Percentiles rank a stretch among this genome's conserved stretches.
Conservation (phyloP, 2,113 vertebrate species). For the mouse (Mus musculus) region DNA sequence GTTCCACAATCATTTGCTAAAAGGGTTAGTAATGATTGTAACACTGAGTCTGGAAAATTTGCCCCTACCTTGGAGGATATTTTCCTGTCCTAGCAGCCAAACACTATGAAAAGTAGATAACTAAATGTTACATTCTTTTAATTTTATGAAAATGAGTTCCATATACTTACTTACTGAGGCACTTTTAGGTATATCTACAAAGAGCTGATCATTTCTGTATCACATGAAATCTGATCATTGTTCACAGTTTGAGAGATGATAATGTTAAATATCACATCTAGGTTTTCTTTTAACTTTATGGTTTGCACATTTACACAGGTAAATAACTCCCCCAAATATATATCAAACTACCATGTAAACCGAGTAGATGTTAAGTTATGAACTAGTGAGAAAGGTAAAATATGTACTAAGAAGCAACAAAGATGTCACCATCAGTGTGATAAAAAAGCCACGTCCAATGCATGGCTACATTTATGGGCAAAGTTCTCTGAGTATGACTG, state of each 20-base stretch:
- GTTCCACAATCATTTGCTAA: neutral
- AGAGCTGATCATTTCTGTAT: neutral
- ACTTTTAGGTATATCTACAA: neutral
- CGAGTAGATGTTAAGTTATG: conserved; percentile 26
- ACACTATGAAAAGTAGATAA: neutral
- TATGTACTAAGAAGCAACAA: neutral
- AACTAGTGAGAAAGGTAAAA: conserved; percentile 27
- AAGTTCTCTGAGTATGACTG: neutral
- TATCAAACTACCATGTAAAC: neutral
- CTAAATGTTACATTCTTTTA: neutral
- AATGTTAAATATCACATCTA: neutral
- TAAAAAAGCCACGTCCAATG: neutral
- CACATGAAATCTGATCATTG: neutral
- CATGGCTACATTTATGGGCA: neutral
- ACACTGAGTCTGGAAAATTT: neutral
- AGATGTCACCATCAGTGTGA: neutral
- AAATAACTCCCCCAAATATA: neutral
- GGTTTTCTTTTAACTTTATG: conserved; percentile 28
- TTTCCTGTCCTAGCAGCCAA: neutral
- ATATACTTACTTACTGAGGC: neutral
- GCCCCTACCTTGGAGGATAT: neutral
- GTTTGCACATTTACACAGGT: neutral
- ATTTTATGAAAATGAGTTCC: neutral
- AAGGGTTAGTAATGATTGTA: neutral
- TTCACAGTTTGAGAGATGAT: neutral